phyloP scores from a whole-genome alignment of 2,113 vertebrate genomes.

The Empidonax traillii region DNA sequence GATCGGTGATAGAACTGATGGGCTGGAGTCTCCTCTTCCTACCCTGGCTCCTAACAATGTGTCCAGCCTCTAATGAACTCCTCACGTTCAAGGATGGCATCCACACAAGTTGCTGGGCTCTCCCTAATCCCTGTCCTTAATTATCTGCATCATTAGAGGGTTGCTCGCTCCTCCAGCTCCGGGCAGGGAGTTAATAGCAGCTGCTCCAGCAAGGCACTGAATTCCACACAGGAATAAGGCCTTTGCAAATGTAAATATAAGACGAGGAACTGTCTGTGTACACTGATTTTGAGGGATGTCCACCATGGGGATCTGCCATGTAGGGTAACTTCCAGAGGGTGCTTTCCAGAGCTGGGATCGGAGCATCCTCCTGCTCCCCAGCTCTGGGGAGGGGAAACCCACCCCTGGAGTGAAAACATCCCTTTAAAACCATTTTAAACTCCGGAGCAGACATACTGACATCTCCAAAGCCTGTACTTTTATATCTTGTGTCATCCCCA shows the following conservation, averaged over 20 bases:
- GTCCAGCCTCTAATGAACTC: accelerated
- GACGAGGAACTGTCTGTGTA: not conserved
- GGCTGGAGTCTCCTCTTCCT: not conserved
- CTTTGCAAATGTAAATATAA: not conserved
- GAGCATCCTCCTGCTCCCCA: not conserved
- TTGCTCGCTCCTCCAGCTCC: not conserved
- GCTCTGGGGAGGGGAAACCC: not conserved
- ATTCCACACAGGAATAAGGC: not conserved
- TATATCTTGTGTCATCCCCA: not conserved
- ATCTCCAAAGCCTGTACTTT: not conserved
- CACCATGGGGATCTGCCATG: not conserved
- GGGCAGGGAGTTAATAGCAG: not conserved
- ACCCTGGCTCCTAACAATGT: not conserved
- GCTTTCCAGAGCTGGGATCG: not conserved
- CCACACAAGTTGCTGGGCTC: not conserved
- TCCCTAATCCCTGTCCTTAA: not conserved
- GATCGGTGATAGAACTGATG: not conserved
- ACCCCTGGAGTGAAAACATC: not conserved
- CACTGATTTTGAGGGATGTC: not conserved
- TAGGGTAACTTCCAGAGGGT: not conserved
- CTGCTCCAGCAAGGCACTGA: accelerated
- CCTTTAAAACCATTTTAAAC: not conserved
- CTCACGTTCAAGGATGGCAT: not conserved
- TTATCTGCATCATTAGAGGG: not conserved
- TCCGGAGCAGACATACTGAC: not conserved